Evolutionary conservation across 1,140 invertebrate genomes (phyloP), one percentile per base, ranked within the genome.

Genomic region (Drosophila rufa): DNA sequence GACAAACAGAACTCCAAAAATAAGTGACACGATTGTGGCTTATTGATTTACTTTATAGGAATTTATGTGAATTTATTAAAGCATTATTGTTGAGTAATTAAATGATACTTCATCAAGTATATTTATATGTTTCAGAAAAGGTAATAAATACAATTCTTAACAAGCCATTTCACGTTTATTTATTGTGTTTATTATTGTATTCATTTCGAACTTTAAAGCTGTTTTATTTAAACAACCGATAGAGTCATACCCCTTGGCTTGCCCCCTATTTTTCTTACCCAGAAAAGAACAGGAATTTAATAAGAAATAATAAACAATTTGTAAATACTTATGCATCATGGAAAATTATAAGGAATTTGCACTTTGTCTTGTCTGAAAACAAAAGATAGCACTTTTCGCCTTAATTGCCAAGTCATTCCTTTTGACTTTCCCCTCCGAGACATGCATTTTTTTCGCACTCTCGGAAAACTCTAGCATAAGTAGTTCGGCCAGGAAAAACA

Each of bases 11-110:
- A 15, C 25, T 4, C 15, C 19, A 36, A 38, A 50, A 58, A 50
- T 43, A 70, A 36, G 45, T 70, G 69, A 47, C 27, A 57, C 53
- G 19, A 59, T 71, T 59, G 15, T 9, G 38, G 14, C 17, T 48
- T 25, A n/a, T 22, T 27, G 36, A 17, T 69, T 69, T 58, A 36
- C 40, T 36, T 30, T 17, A 67, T 58, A 25, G 3, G 22, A 25
- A 25, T 25, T 25, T 25, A 25, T 48, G 9, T 14, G 30, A 53
- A 36, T 7, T 36, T 33, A 7, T 53, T 36, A 9, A 53, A 19
- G 1, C 0, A 15, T 11, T 38, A 9, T 19, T n/a, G n/a, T 33
- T 45, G 25, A 6, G 1, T 6, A 6, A 8, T 19, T 59, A 11
- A 45, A 14, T 58, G 30, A 3, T 33, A 42, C 33, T 43, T 33